Percentiles rank a stretch among this genome's conserved stretches.
Evolutionary conservation across 2,113 vertebrate species (phyloP).

Genomic region (Lontra canadensis): DNA sequence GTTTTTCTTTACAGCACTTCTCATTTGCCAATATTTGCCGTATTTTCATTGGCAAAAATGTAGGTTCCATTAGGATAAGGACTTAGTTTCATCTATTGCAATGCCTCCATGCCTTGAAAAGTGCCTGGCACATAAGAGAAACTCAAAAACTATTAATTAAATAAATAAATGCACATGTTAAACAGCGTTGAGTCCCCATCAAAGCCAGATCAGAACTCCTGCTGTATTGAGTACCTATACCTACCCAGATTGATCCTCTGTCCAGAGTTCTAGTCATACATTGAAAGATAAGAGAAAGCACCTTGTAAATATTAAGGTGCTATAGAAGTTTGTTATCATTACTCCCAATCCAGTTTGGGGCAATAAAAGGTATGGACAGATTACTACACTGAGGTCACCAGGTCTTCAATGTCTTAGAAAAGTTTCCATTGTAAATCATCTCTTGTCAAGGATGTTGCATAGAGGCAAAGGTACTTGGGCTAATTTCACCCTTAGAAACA

Average conservation of each 20-base stretch:
- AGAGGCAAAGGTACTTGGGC: not conserved
- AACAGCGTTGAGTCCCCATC: not conserved
- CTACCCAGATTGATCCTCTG: not conserved
- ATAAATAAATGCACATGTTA: not conserved
- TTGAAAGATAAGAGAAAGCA: not conserved
- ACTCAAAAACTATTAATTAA: not conserved
- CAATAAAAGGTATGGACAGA: not conserved
- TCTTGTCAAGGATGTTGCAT: not conserved
- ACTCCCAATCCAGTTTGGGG: not conserved
- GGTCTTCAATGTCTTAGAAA: not conserved
- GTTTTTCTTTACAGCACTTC: not conserved
- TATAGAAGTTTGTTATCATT: not conserved
- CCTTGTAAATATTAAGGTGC: not conserved
- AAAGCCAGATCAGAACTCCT: not conserved
- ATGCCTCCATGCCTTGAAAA: not conserved
- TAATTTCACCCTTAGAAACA: not conserved
- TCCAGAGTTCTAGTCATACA: not conserved
- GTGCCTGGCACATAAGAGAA: not conserved
- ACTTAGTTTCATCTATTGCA: not conserved
- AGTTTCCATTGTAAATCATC: not conserved
- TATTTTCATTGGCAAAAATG: not conserved
- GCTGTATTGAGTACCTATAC: not conserved
- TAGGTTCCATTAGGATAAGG: not conserved
- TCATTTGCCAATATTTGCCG: not conserved
- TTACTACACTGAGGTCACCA: not conserved